These are phyloP conservation scores for Anagrus nilaparvatae DNA, from an alignment of 1,140 invertebrate species.

Conservation along the genomic window DNA sequence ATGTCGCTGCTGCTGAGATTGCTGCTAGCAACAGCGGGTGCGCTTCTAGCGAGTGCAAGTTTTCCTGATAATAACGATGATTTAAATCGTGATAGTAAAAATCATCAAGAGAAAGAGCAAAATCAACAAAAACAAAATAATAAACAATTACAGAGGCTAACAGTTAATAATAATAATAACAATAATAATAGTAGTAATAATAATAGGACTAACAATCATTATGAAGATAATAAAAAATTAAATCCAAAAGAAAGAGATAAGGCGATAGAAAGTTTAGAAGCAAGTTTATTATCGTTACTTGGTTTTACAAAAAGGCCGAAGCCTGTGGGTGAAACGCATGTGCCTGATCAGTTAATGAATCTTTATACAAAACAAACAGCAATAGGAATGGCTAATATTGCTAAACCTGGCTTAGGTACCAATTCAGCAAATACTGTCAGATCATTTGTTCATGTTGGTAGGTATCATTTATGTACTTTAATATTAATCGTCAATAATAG, in stretches of 20 bases:
- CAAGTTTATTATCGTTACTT: slow-evolving; percentile 61
- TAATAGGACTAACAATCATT: neutral
- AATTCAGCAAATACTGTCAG: slow-evolving; percentile 74
- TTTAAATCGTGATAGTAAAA: slow-evolving; percentile 22
- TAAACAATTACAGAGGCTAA: neutral
- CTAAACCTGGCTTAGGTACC: slow-evolving; percentile 55
- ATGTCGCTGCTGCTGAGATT: slow-evolving; percentile 41
- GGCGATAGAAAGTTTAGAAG: slow-evolving; percentile 47
- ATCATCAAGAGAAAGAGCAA: slow-evolving; percentile 11
- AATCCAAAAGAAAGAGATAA: slow-evolving; percentile 22
- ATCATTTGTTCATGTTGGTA: slow-evolving; percentile 73
- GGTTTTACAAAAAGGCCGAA: slow-evolving; percentile 57
- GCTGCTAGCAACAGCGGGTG: slow-evolving; percentile 37
- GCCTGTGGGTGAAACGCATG: slow-evolving; percentile 35
- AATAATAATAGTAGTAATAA: neutral
- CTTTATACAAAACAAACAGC: slow-evolving; percentile 61
- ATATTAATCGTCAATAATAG: no score
- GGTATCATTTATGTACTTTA: no score
- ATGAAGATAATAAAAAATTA: slow-evolving; percentile 6
- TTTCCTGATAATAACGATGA: no score
- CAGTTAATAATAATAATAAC: no score
- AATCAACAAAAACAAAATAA: neutral
- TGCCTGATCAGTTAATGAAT: slow-evolving; percentile 70
- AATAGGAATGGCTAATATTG: slow-evolving; percentile 50
- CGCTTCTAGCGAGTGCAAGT: slow-evolving; percentile 33